Evolutionary conservation across 1,140 invertebrate genomes (phyloP).

Genomic region (Rhagoletis zephyria): DNA sequence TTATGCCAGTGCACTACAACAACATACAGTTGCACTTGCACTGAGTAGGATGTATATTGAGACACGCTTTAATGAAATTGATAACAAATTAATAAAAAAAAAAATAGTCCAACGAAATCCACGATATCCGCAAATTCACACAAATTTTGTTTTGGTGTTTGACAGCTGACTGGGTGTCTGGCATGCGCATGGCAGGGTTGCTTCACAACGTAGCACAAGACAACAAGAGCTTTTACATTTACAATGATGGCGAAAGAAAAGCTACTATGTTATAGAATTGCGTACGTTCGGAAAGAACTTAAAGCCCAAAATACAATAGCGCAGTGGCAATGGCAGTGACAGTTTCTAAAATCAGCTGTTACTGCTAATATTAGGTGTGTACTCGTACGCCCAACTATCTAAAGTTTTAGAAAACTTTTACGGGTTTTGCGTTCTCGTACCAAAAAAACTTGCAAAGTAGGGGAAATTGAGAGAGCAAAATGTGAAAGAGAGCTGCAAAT

Average conservation of each 20-base stretch:
- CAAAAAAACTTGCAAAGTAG: too few species aligned
- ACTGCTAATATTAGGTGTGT: too few species aligned
- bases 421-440: too few species aligned
- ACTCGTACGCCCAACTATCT: too few species aligned
- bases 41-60: neutral
- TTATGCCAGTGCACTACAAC: neutral
- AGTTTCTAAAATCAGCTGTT: too few species aligned
- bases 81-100: slow-evolving; percentile 24
- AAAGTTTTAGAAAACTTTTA: too few species aligned
- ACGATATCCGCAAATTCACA: neutral
- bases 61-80: slow-evolving; percentile 14
- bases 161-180: neutral
- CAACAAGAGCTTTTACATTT: neutral
- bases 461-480: too few species aligned
- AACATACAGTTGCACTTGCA: neutral
- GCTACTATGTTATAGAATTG: too few species aligned
- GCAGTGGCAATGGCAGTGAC: too few species aligned
- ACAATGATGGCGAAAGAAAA: neutral
- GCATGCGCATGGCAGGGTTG: neutral
- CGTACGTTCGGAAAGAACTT: too few species aligned
- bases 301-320: too few species aligned
- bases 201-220: neutral
- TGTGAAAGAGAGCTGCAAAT: too few species aligned
- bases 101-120: neutral
- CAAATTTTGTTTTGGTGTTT: slow-evolving; percentile 39